Evolutionary conservation across 2,113 vertebrate genomes (phyloP), one percentile per base, ranked within the genome.

Genomic region (Colius striatus): DNA sequence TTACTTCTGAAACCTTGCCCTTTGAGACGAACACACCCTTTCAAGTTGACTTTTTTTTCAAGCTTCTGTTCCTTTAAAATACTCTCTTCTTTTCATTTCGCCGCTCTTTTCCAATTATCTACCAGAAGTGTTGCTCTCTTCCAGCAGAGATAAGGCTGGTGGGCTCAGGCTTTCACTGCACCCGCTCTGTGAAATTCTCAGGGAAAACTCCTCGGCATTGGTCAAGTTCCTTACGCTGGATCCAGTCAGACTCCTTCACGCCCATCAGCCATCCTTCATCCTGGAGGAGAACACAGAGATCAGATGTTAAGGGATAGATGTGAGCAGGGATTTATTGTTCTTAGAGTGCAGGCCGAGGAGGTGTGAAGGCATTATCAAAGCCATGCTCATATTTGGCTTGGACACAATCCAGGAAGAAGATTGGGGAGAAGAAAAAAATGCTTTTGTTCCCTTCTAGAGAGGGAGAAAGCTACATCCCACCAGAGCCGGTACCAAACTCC

Each of bases 181-280:
- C 98, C 47, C 98, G 98, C 92, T 99, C 99, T 1, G 99, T 99
- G 97, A 99, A 99, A 98, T 99, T 99, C 96, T 99, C 99, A 0
- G 99, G 99, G 96, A 99, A 99, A 96, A 99, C 99, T 3, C 99
- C 99, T 97, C 98, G 98, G 95, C 97, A 94, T 21, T 98, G 95
- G 87, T 98, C 96, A 45, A 98, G 97, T 84, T 98, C 98, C 97
- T 99, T 99, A 84, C 95, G 98, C 97, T 99, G 98, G 78, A 98
- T 96, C 99, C 99, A 99, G 91, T 99, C 98, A 2, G 97, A 96
- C 91, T 99, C 98, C 97, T 98, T 99, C 63, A 99, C 96, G 3
- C 99, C 99, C 98, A 99, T 98, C 96, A 99, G 98, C 99, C 99
- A 99, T 90, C 99, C 99, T 19, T 99, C 99, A 6, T 99, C 99